Conservation (phyloP, 2,797 vertebrate species). For the Alosa sapidissima region DNA sequence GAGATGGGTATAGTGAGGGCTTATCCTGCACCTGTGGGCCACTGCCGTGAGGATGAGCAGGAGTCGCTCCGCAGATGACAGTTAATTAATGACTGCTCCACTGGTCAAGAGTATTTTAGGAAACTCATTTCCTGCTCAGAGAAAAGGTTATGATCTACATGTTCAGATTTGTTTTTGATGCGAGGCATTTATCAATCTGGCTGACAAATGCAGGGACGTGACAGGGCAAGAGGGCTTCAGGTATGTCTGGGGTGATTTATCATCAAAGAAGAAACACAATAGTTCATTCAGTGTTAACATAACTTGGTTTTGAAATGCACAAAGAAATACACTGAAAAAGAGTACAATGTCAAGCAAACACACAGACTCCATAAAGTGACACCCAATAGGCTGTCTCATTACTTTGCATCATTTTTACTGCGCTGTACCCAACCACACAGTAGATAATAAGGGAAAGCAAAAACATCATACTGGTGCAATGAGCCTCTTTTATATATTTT, state of each 20-base stretch:
- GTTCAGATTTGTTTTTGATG: slow-evolving; percentile 65
- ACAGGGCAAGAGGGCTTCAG: neutral
- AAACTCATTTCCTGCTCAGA: slow-evolving; percentile 64
- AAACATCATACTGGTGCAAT: slow-evolving; percentile 1
- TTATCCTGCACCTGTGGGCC: neutral
- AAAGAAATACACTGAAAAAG: neutral
- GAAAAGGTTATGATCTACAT: slow-evolving; percentile 68
- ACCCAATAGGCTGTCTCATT: neutral
- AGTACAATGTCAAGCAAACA: neutral
- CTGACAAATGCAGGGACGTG: neutral
- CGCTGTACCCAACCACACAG: neutral
- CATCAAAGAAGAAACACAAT: neutral
- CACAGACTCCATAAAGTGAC: neutral
- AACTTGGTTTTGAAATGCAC: neutral
- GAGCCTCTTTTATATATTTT: neutral
- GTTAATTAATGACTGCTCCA: slow-evolving; percentile 35
- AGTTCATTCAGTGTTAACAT: neutral
- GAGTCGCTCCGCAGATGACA: slow-evolving; percentile 10
- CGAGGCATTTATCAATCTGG: slow-evolving; percentile 56
- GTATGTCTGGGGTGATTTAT: neutral
- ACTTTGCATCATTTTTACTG: slow-evolving; percentile 6
- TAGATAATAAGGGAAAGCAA: neutral
- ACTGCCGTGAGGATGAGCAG: neutral
- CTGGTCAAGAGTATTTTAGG: slow-evolving; percentile 63
- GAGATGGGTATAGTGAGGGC: neutral